These are phyloP conservation scores for Gymnodraco acuticeps DNA, from an alignment of 2,797 vertebrate genomes.

Conservation along the genomic window DNA sequence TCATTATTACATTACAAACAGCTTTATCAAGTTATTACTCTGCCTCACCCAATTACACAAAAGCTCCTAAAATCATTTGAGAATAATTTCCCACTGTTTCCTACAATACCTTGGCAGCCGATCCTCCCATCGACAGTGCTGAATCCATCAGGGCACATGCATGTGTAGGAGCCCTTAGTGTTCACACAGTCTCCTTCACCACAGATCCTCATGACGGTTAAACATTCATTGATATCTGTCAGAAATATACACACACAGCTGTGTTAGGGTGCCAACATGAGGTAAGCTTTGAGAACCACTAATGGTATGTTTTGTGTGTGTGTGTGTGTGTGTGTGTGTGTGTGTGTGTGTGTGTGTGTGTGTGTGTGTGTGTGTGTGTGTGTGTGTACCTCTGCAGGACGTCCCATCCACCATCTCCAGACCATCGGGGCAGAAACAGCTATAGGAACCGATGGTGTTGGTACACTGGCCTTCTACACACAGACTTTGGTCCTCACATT, in stretches of 20 bases:
- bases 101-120: slow-evolving; percentile 86
- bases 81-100: slow-evolving; percentile 21
- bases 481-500: slow-evolving; percentile 76
- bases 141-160: slow-evolving; percentile 88
- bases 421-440: slow-evolving; percentile 77
- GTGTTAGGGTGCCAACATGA: slow-evolving; percentile 46
- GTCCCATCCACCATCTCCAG: slow-evolving; percentile 71
- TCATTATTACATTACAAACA: slow-evolving; percentile 41
- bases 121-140: slow-evolving; percentile 65
- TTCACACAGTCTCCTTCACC: slow-evolving; percentile 89
- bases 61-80: slow-evolving; percentile 40
- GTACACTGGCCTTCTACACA: slow-evolving; percentile 79
- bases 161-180: slow-evolving; percentile 88
- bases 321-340: background rate
- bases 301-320: slow-evolving; percentile 33
- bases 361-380: slow-evolving; percentile 9
- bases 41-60: slow-evolving; percentile 59
- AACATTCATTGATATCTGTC: slow-evolving; percentile 89
- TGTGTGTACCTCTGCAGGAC: slow-evolving; percentile 75
- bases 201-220: slow-evolving; percentile 79
- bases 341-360: background rate
- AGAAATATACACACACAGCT: slow-evolving; percentile 52
- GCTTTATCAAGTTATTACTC: slow-evolving; percentile 28
- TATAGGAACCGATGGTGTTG: slow-evolving; percentile 79
- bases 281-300: slow-evolving; percentile 41